Evolutionary conservation across 1,140 invertebrate species (phyloP).

Genomic region (Cylas formicarius): DNA sequence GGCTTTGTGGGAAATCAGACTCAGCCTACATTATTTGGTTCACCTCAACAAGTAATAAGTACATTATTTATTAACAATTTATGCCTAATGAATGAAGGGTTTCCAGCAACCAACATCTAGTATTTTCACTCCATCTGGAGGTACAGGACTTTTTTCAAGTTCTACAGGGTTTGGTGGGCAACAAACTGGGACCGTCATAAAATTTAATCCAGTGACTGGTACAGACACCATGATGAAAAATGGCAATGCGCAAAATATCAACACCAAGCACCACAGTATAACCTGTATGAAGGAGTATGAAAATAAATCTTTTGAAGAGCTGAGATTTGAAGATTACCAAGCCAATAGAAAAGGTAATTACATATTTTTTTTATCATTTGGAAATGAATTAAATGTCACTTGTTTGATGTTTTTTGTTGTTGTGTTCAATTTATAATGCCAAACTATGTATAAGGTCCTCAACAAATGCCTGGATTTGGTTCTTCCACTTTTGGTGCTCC

Average conservation of each 20-base stretch:
- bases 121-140: constrained; percentile 31
- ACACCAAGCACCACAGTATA: constrained; percentile 90
- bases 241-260: constrained; percentile 73
- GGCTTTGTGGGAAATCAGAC: constrained; percentile 45
- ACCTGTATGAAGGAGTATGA: constrained; percentile 98
- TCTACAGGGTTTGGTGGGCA: constrained; percentile 18
- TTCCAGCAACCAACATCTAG: constrained; percentile 31
- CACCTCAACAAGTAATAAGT: constrained; percentile 18
- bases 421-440: background rate
- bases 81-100: constrained; percentile 2
- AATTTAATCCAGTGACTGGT: constrained; percentile 81
- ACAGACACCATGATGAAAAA: constrained; percentile 88
- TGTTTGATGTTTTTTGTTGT: no score
- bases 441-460: constrained; percentile 21
- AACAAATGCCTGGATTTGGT: constrained; percentile 26
- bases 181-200: constrained; percentile 64
- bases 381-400: no score
- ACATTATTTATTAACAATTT: background rate
- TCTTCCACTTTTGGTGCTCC: constrained; percentile 28
- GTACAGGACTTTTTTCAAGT: constrained; percentile 28
- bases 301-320: constrained; percentile 85
- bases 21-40: constrained; percentile 28
- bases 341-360: constrained; percentile 79
- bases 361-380: no score
- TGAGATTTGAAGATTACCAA: constrained; percentile 88